Base-by-base conservation (phyloP, 92 coral and sea anemone genomes). In the Metridium senile region DNA sequence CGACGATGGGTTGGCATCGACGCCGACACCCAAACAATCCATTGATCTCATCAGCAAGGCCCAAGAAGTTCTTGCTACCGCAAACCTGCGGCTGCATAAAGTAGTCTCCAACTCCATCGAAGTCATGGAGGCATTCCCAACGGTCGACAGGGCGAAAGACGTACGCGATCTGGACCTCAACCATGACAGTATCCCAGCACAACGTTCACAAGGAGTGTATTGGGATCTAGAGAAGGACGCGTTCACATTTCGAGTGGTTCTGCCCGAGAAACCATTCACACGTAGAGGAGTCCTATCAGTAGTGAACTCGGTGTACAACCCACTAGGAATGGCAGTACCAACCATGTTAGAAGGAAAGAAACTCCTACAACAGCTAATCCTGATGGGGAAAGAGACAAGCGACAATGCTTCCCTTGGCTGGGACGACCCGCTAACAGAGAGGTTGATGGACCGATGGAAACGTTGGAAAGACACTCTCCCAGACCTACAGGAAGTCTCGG, bases 61-160 rank as follows among this genome's bases (percentile, higher is more conserved):
- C 20, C 89, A 88, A 81, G 82, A 33, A 19, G 65, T 65, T 57
- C 79, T 88, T 18, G 83, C 87, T 28, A 69, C 86, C 2, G 76
- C 87, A 18, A 89, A 89, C 74, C 66, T 89, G 9, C 52, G 81
- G 59, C 82, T 89, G 9, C 93, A 81, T 67, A 89, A 89, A 75
- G 75, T 89, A 11, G 54, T 81, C 8, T 89, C 93, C 18, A 88
- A 84, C 70, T 84, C 93, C 10, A 26, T 66, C 1, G 93, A 88
- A 23, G 93, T 88, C 62, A 75, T 89, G 81, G 84, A 89, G 78
- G 86, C 89, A 25, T 75, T 89, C 65, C 89, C 93, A 28, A 62
- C 81, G 10, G 85, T 68, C 22, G 89, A 89, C 74, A 71, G 93
- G 49, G 93, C 81, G 20, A 78, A 61, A 17, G 88, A 71, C 33